Evolutionary conservation across 2,888 invertebrate species (phyloP).

Genomic region (Exephanes ischioxanthus): DNA sequence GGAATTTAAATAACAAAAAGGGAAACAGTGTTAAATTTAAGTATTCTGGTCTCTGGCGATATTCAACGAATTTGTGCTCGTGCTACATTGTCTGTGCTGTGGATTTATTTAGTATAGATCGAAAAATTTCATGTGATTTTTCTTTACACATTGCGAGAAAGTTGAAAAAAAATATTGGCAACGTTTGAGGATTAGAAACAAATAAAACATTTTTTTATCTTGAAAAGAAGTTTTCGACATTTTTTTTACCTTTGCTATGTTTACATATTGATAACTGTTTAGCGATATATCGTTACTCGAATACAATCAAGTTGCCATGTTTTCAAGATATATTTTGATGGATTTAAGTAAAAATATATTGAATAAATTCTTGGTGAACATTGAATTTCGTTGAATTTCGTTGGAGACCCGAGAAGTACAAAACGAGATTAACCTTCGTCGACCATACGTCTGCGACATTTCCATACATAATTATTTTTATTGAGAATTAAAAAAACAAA

Average conservation of each 20-base stretch:
- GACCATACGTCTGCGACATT: not conserved
- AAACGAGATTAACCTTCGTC: not conserved
- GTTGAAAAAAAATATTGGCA: not conserved
- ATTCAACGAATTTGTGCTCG: slow-evolving; percentile 14
- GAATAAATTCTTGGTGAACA: not conserved
- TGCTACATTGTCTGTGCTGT: slow-evolving; percentile 6
- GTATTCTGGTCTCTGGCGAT: slow-evolving; percentile 11
- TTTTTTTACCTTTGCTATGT: not conserved
- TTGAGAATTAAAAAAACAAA: not conserved
- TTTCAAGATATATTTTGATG: not conserved
- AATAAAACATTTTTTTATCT: not conserved
- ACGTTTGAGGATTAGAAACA: not conserved
- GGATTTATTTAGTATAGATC: not conserved
- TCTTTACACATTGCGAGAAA: not conserved
- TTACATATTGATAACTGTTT: not conserved
- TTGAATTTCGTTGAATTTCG: not conserved
- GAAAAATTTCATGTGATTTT: not conserved
- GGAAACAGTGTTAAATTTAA: slow-evolving; percentile 16
- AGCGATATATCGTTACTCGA: not conserved
- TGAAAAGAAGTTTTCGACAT: too few species aligned
- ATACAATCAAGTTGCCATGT: not conserved
- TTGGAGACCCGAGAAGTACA: not conserved
- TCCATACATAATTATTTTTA: slow-evolving; percentile 6
- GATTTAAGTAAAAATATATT: not conserved
- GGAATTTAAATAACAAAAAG: not conserved